Conservation (phyloP, 2,113 vertebrate species). For the Calcarius ornatus region DNA sequence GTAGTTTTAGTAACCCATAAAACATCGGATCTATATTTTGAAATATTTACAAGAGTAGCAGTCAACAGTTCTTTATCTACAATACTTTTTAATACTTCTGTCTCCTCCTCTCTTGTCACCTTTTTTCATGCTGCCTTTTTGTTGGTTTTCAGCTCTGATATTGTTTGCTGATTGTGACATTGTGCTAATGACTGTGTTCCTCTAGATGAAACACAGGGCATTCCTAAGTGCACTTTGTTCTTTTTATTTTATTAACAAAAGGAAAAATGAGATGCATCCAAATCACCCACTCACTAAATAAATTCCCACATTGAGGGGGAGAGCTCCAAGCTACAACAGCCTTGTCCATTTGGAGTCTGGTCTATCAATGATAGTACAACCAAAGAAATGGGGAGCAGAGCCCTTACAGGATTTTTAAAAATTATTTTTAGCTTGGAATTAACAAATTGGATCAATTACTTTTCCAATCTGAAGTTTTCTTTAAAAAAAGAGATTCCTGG, state of each 20-base stretch:
- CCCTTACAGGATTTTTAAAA: background rate
- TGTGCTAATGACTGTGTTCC: background rate
- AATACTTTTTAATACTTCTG: constrained; percentile 21
- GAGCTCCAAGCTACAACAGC: background rate
- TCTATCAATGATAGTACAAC: background rate
- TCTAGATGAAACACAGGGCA: background rate
- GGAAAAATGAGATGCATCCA: background rate
- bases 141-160: background rate
- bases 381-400: accelerated
- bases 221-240: background rate
- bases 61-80: constrained; percentile 33
- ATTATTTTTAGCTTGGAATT: background rate
- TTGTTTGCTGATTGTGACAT: background rate
- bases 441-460: background rate
- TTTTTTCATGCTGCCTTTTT: background rate
- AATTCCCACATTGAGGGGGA: background rate
- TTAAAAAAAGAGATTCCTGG: background rate
- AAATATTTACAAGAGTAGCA: constrained; percentile 33
- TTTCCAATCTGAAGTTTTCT: background rate
- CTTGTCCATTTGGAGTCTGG: background rate
- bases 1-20: constrained; percentile 56
- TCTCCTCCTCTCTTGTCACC: background rate
- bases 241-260: background rate
- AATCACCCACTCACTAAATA: background rate
- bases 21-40: constrained; percentile 13